These are phyloP conservation scores for Tetrao urogallus DNA, from an alignment of 2,113 vertebrate genomes.

Conservation along the genomic window DNA sequence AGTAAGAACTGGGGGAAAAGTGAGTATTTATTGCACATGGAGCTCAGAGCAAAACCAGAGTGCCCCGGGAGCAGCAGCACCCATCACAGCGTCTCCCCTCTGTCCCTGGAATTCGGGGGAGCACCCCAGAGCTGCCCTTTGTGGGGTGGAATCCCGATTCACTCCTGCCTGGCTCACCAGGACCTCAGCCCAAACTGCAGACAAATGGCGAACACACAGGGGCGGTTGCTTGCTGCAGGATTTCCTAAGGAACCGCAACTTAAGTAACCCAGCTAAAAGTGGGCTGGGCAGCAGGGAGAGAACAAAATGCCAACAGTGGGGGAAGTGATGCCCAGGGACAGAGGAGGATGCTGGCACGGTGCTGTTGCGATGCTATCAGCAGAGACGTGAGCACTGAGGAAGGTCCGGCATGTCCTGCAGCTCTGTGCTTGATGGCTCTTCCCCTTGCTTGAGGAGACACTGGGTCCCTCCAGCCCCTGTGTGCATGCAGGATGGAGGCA, in stretches of 20 bases:
- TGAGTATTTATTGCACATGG: not conserved
- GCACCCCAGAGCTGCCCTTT: not conserved
- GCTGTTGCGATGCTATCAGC: not conserved
- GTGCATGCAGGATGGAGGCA: not conserved
- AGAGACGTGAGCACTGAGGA: not conserved
- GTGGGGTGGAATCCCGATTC: accelerated
- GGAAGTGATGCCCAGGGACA: not conserved
- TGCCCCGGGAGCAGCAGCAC: not conserved
- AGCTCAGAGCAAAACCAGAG: not conserved
- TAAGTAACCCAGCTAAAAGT: not conserved
- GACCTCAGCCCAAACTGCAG: not conserved
- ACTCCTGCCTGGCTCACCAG: not conserved
- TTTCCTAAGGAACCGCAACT: not conserved
- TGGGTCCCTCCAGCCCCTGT: not conserved
- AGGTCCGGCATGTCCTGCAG: too few species aligned
- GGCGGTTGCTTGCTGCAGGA: accelerated
- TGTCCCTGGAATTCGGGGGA: not conserved
- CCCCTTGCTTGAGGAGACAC: not conserved
- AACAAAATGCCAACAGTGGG: not conserved
- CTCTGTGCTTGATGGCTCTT: not conserved
- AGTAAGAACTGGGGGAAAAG: not conserved
- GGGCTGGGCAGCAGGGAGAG: not conserved
- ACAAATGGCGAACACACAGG: not conserved
- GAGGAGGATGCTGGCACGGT: not conserved
- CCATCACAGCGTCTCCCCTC: not conserved